Evolutionary conservation across 2,888 invertebrate genomes (phyloP).

Genomic region (Euphydryas editha): DNA sequence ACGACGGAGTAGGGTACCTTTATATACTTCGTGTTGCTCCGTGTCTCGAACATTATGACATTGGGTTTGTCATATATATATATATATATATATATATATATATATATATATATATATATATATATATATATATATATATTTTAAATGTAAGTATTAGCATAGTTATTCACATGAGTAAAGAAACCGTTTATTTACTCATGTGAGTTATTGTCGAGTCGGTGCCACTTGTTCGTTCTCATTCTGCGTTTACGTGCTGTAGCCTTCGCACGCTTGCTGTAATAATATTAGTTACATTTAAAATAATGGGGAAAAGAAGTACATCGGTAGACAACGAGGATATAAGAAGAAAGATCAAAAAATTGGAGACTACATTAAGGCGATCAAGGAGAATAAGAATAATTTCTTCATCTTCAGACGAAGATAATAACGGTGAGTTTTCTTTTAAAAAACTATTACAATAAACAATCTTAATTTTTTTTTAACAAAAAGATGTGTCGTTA

Average conservation of each 20-base stretch:
- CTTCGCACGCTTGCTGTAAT: neutral
- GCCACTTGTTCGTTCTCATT: neutral
- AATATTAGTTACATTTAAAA: neutral
- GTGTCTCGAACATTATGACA: no score
- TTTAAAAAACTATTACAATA: neutral
- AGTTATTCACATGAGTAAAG: no score
- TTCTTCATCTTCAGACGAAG: neutral
- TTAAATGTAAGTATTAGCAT: no score
- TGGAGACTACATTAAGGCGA: neutral
- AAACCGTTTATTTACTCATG: no score
- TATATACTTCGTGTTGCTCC: no score
- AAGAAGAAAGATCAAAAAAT: neutral
- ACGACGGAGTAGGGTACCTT: no score
- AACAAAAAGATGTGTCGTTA: neutral
- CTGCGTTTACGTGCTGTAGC: constrained; percentile 5
- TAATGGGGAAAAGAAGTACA: neutral
- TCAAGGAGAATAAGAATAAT: neutral
- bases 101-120: no score
- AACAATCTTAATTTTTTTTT: neutral
- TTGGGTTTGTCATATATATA: no score
- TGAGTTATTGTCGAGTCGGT: neutral
- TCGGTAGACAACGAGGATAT: neutral
- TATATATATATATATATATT: no score
- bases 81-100: no score
- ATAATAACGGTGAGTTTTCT: neutral